Percentiles rank a stretch among this genome's conserved stretches.
phyloP scores from a whole-genome alignment of 2,888 invertebrate species.

The Leucophora obtusa region DNA sequence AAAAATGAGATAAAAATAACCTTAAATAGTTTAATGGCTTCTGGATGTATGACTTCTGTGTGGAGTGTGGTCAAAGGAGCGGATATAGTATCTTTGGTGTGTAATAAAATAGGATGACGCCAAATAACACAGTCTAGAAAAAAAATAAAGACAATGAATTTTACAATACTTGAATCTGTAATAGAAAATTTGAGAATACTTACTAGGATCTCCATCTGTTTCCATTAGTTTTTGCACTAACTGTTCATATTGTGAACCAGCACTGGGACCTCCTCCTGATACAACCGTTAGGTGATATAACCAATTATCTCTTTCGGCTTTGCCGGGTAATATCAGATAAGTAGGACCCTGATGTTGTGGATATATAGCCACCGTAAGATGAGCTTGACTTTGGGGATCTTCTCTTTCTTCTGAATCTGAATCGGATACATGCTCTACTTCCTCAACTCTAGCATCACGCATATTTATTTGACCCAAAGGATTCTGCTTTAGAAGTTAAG shows the following conservation, averaged over 20 bases:
- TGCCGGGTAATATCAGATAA: conserved; percentile 93
- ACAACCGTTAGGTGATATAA: conserved; percentile 93
- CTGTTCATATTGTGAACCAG: conserved; percentile 97
- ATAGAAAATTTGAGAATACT: conserved; percentile 72
- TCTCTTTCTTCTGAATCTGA: conserved; percentile 93
- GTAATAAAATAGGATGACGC: conserved; percentile 94
- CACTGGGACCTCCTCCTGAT: conserved; percentile 93
- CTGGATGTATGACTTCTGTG: conserved; percentile 91
- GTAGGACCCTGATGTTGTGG: conserved; percentile 96
- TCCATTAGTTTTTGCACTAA: conserved; percentile 97
- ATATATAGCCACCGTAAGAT: conserved; percentile 94
- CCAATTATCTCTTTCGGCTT: conserved; percentile 96
- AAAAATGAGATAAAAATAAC: conserved; percentile 78
- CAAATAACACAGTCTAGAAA: conserved; percentile 91
- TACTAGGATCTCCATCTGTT: conserved; percentile 94
- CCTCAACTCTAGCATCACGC: conserved; percentile 96
- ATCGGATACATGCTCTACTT: conserved; percentile 95
- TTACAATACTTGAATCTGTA: background rate
- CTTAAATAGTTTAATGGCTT: conserved; percentile 96
- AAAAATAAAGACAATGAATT: background rate
- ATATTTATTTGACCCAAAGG: conserved; percentile 97
- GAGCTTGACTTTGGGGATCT: conserved; percentile 85
- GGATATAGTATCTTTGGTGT: conserved; percentile 93
- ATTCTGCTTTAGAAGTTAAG: conserved; percentile 81
- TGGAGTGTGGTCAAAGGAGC: conserved; percentile 94